A percentile compares a stretch with the other conserved stretches of the same genome.
Conservation (phyloP, 2,888 invertebrate species). For the Tanytarsus gracilentus region DNA sequence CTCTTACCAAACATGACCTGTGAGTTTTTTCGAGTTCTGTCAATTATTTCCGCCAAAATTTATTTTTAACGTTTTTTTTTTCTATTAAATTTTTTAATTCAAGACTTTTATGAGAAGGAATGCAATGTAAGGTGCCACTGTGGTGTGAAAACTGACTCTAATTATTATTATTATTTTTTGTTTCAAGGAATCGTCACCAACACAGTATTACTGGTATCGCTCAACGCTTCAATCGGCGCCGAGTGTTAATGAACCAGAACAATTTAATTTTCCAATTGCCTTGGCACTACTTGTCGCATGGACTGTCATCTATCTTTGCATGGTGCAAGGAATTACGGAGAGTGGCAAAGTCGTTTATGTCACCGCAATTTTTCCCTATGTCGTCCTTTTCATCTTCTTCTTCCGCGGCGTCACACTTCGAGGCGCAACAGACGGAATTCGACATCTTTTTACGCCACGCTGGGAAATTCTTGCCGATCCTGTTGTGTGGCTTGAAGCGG, state of each 20-base stretch:
- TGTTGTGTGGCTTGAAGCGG: constrained; percentile 94
- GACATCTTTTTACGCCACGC: constrained; percentile 84
- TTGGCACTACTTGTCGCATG: constrained; percentile 80
- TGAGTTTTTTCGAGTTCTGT: too few relatives aligned
- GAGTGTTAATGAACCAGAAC: constrained; percentile 75
- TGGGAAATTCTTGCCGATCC: constrained; percentile 88
- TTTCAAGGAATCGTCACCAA: constrained; percentile 73
- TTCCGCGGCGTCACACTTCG: constrained; percentile 85
- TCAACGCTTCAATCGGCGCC: constrained; percentile 83
- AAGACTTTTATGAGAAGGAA: constrained; percentile 68
- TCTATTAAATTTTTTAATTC: too few relatives aligned
- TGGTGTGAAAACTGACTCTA: neutral
- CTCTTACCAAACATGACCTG: constrained; percentile 72
- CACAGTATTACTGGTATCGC: constrained; percentile 92
- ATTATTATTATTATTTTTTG: too few relatives aligned
- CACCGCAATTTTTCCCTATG: constrained; percentile 93
- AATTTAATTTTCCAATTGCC: constrained; percentile 87
- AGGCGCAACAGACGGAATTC: constrained; percentile 65
- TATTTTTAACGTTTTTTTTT: too few relatives aligned
- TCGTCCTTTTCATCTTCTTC: constrained; percentile 92
- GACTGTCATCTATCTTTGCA: constrained; percentile 91
- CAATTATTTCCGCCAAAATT: too few relatives aligned
- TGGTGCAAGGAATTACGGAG: constrained; percentile 95
- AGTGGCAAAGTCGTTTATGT: constrained; percentile 95
- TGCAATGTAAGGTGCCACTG: constrained; percentile 56